Evolutionary conservation across 92 coral and sea anemone species (phyloP).

Genomic region (Siderastrea radians): DNA sequence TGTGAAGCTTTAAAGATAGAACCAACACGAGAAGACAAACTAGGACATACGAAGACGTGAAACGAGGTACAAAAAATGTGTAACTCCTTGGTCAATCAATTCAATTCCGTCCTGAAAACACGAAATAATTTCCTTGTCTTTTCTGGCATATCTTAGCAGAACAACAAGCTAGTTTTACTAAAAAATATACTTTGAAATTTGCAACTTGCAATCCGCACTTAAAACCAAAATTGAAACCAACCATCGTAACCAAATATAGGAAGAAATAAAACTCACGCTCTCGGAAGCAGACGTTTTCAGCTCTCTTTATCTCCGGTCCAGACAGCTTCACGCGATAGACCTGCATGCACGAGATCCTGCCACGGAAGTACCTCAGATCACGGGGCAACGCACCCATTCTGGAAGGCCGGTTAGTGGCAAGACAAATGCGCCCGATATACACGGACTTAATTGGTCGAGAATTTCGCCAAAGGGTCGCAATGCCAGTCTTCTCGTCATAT

Average conservation of each 20-base stretch:
- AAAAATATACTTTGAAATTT: too few relatives aligned
- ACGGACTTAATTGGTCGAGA: slow-evolving; percentile 65
- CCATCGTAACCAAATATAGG: neutral
- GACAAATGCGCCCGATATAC: slow-evolving; percentile 68
- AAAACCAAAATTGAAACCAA: too few relatives aligned
- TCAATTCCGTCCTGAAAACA: too few relatives aligned
- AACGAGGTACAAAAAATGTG: too few relatives aligned
- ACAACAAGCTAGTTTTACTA: too few relatives aligned
- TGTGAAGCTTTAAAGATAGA: too few relatives aligned
- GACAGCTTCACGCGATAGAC: slow-evolving; percentile 73
- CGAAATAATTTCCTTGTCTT: too few relatives aligned
- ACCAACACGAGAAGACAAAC: too few relatives aligned
- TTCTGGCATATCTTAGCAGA: too few relatives aligned
- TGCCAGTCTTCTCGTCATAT: slow-evolving; percentile 67
- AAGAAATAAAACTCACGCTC: slow-evolving; percentile 52
- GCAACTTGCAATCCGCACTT: too few relatives aligned
- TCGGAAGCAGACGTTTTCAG: slow-evolving; percentile 74
- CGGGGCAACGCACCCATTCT: slow-evolving; percentile 80
- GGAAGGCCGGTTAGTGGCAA: slow-evolving; percentile 78
- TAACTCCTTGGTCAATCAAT: too few relatives aligned
- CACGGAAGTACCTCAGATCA: slow-evolving; percentile 80
- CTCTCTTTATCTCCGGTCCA: slow-evolving; percentile 70
- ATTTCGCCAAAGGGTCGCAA: slow-evolving; percentile 72
- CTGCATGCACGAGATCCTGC: slow-evolving; percentile 77
- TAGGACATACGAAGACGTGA: too few relatives aligned